Base-by-base conservation (phyloP, 2,888 invertebrate species). In the Girardia tigrina region DNA sequence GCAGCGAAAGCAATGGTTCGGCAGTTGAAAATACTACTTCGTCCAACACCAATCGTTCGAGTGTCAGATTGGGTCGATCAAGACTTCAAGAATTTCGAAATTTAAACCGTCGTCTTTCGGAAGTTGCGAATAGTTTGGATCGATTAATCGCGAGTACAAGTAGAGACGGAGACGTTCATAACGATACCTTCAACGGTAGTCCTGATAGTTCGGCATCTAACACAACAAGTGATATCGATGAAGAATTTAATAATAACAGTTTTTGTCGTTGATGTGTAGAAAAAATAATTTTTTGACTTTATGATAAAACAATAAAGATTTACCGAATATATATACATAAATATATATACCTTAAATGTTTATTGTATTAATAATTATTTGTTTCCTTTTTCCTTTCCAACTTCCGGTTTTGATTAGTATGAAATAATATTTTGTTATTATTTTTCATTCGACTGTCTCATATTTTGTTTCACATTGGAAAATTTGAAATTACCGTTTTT, bases 31-130 rank as follows among this genome's bases (percentile, higher is more conserved):
- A n/a, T n/a, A n/a, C 4, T 23, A 23, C 20, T 6, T 42, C 74
- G 20, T 29, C 73, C 14, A 69, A 42, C 23, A 6, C 71, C 6
- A 74, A 23, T 42, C 56, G 42, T 1, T 26, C 29, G 27, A 76
- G 75, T 23, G 76, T 76, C 23, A 14, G 73, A 28, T n/a, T 28
- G 6, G 76, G 76, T n/a, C n/a, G 29, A 20, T 75, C 76, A 2
- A 36, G 42, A 26, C 75, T 76, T 14, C 26, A 36, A n/a, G 76
- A 76, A 75, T 76, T 76, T n/a, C 77, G 42, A 12, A 76, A 42
- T 20, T 36, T 76, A 2, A 76, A 76, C 27, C 36, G 76, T 27
- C 76, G 76, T 27, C 76, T 76, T 27, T 76, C 76, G 14, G 26
- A 29, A 42, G 76, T 76, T 29, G 75, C 76, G 16, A 76, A 75